Evolutionary conservation across 2,113 vertebrate genomes (phyloP).

Genomic region (Coptodon bakossiorum): DNA sequence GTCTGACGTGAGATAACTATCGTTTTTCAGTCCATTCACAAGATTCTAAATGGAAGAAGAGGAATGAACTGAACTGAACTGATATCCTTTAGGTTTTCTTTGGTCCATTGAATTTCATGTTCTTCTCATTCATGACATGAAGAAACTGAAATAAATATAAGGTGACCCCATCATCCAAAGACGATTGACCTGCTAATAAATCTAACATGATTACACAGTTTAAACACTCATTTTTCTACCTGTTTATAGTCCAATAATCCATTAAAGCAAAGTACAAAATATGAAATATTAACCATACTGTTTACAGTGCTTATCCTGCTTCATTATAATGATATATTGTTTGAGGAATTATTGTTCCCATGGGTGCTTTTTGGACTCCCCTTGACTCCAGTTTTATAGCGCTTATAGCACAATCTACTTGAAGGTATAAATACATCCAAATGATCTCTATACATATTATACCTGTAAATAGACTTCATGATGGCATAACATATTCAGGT

Average conservation of each 20-base stretch:
- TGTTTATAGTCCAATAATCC: slow-evolving; percentile 30
- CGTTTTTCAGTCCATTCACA: slow-evolving; percentile 7
- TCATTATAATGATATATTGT: slow-evolving; percentile 42
- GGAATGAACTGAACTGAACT: slow-evolving; percentile 7
- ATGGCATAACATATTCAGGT: slow-evolving; percentile 9
- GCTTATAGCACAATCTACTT: slow-evolving; percentile 42
- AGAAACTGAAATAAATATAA: slow-evolving; percentile 15
- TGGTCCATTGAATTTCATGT: neutral
- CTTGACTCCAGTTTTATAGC: slow-evolving; percentile 4
- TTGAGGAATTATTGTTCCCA: slow-evolving; percentile 28
- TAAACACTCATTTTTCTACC: neutral
- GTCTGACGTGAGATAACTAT: slow-evolving; percentile 9
- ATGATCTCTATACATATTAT: slow-evolving; percentile 42
- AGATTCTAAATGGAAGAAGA: neutral
- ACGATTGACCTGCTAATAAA: slow-evolving; percentile 27
- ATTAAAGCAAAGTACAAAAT: slow-evolving; percentile 30
- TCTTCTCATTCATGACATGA: neutral
- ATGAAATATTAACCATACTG: slow-evolving; percentile 51
- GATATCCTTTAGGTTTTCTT: neutral
- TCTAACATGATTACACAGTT: slow-evolving; percentile 21
- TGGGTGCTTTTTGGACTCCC: slow-evolving; percentile 29
- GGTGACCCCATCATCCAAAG: neutral
- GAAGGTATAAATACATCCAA: slow-evolving; percentile 27
- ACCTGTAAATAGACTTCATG: slow-evolving; percentile 44
- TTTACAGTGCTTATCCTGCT: slow-evolving; percentile 39